A percentile compares a stretch with the other conserved stretches of the same genome.
Conservation (phyloP, 2,797 vertebrate genomes). For the Spea hammondii region DNA sequence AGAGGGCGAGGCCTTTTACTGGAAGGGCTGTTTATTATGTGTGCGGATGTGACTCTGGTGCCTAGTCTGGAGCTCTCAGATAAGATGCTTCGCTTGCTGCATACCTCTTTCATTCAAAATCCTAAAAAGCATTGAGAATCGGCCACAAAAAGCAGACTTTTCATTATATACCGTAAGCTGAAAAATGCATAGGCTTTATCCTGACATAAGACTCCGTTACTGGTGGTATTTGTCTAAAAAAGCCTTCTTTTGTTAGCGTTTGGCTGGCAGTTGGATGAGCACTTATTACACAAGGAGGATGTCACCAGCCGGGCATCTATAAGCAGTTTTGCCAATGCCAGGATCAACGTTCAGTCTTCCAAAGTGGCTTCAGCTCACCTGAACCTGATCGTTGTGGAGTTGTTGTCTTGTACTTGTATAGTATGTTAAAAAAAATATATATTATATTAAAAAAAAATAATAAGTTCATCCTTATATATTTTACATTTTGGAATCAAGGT, state of each 20-base stretch:
- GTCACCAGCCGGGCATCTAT: conserved; percentile 8
- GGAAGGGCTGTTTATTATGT: conserved; percentile 70
- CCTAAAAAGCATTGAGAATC: conserved; percentile 71
- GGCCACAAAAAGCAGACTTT: conserved; percentile 73
- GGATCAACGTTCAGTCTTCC: conserved; percentile 2
- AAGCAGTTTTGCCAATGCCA: conserved; percentile 42
- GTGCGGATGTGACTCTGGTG: conserved; percentile 80
- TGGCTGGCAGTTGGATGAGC: conserved; percentile 67
- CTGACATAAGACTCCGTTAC: conserved; percentile 70
- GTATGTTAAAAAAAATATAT: too few species aligned
- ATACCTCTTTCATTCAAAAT: conserved; percentile 69
- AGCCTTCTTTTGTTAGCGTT: conserved; percentile 72
- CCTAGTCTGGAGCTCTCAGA: conserved; percentile 84
- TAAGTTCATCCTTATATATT: too few species aligned
- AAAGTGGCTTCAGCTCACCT: conserved; percentile 6
- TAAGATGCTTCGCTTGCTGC: conserved; percentile 85
- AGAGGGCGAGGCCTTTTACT: conserved; percentile 80
- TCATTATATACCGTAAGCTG: conserved; percentile 63
- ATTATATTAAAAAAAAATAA: too few species aligned
- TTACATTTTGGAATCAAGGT: too few species aligned
- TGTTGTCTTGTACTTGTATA: neutral
- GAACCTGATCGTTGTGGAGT: neutral
- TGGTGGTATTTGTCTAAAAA: conserved; percentile 66
- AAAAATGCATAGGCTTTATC: conserved; percentile 73
- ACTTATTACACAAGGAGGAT: conserved; percentile 66